Evolutionary conservation across 2,113 vertebrate species (phyloP).

Genomic region (Colistium nudipinnis): DNA sequence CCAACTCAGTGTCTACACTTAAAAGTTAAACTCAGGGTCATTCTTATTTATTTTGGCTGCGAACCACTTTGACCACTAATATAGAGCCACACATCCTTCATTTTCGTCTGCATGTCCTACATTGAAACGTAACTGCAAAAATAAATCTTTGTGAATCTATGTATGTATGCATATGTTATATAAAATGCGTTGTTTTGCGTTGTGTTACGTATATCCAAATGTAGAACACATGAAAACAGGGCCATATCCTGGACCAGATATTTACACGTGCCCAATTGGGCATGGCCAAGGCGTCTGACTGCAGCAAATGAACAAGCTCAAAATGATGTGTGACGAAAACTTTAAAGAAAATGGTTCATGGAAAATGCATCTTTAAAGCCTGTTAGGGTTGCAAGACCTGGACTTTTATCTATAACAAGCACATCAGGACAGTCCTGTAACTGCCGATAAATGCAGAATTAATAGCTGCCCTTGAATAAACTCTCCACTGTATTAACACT

Average conservation of each 20-base stretch:
- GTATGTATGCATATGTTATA: too few relatives aligned
- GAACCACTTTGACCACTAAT: too few relatives aligned
- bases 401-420: conserved; percentile 12
- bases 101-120: too few relatives aligned
- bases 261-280: background rate
- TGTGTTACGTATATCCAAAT: background rate
- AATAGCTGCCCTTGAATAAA: conserved; percentile 55
- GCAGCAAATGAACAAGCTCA: background rate
- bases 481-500: conserved; percentile 12
- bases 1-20: background rate
- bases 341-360: background rate
- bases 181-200: background rate
- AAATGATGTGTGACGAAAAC: background rate
- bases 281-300: too few relatives aligned
- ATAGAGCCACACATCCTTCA: too few relatives aligned
- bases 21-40: too few relatives aligned
- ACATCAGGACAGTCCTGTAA: background rate
- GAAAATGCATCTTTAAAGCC: background rate
- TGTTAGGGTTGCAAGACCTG: background rate
- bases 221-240: background rate
- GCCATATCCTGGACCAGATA: background rate
- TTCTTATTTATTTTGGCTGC: too few relatives aligned
- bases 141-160: too few relatives aligned
- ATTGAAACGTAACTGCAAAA: too few relatives aligned
- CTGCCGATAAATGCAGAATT: conserved; percentile 37